Evolutionary conservation across 2,797 vertebrate genomes (phyloP).

Genomic region (Muscicapa striata): DNA sequence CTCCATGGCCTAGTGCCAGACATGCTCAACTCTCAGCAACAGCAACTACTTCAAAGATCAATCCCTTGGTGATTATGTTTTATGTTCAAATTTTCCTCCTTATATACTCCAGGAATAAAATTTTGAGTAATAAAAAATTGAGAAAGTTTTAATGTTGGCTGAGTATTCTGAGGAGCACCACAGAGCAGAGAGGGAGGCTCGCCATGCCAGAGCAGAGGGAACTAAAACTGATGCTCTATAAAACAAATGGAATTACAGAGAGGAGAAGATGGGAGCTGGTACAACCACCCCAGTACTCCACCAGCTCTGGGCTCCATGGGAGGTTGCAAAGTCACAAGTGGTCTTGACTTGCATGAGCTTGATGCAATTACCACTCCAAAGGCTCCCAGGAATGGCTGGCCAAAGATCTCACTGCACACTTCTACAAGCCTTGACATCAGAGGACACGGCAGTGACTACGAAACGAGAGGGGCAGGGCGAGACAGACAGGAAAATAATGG

Average conservation of each 20-base stretch:
- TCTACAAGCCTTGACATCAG: slow-evolving; percentile 38
- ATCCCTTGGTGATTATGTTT: neutral
- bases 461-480: neutral
- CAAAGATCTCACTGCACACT: slow-evolving; percentile 45
- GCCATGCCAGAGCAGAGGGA: neutral
- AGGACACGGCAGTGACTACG: slow-evolving; percentile 37
- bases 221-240: neutral
- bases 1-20: neutral
- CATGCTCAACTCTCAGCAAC: neutral
- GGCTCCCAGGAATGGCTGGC: neutral
- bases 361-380: neutral
- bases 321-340: neutral
- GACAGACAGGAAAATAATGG: slow-evolving; percentile 35
- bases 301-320: neutral
- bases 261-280: neutral
- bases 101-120: neutral
- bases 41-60: neutral
- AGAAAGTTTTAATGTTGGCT: neutral
- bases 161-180: neutral
- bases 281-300: neutral
- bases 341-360: neutral
- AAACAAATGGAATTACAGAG: neutral
- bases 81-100: neutral
- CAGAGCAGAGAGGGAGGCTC: neutral
- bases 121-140: neutral